Conservation (phyloP, 1,140 invertebrate genomes). For the Zaprionus gabonicus region DNA sequence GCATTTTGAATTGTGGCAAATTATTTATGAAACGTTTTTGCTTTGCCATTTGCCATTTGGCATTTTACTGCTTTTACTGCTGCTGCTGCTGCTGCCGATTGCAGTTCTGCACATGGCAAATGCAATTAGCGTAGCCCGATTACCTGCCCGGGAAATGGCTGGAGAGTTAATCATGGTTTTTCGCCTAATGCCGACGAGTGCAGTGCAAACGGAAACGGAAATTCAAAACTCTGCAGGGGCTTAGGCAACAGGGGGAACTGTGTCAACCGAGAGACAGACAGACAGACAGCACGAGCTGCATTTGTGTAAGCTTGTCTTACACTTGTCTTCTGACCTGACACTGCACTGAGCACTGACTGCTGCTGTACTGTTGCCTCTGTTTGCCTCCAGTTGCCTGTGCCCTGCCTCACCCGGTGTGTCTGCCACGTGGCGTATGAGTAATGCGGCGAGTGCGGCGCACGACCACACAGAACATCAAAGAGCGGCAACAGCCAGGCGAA, state of each 20-base stretch:
- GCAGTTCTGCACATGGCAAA: constrained; percentile 41
- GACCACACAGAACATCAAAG: constrained; percentile 67
- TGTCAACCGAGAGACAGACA: neutral
- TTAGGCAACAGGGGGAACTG: neutral
- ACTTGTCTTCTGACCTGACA: constrained; percentile 13
- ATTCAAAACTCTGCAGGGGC: constrained; percentile 25
- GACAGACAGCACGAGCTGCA: neutral
- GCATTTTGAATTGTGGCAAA: constrained; percentile 62
- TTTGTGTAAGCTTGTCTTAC: constrained; percentile 23
- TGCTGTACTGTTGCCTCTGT: no score
- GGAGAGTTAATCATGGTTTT: constrained; percentile 65
- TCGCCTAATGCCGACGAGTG: constrained; percentile 54
- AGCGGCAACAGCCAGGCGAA: constrained; percentile 45
- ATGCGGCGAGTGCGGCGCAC: constrained; percentile 34
- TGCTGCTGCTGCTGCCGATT: constrained; percentile 1
- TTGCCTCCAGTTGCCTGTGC: neutral
- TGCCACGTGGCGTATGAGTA: constrained; percentile 65
- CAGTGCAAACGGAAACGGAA: constrained; percentile 7
- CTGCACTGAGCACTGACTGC: neutral
- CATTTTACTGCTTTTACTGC: no score
- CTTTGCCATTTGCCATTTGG: constrained; percentile 27
- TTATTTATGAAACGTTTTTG: constrained; percentile 68
- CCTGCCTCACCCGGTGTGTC: neutral
- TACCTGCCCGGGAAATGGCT: constrained; percentile 60
- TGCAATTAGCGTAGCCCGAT: constrained; percentile 69